A percentile compares a stretch with the other conserved stretches of the same genome.
phyloP scores from a whole-genome alignment of 2,797 vertebrate genomes.

The Hippoglossus hippoglossus region DNA sequence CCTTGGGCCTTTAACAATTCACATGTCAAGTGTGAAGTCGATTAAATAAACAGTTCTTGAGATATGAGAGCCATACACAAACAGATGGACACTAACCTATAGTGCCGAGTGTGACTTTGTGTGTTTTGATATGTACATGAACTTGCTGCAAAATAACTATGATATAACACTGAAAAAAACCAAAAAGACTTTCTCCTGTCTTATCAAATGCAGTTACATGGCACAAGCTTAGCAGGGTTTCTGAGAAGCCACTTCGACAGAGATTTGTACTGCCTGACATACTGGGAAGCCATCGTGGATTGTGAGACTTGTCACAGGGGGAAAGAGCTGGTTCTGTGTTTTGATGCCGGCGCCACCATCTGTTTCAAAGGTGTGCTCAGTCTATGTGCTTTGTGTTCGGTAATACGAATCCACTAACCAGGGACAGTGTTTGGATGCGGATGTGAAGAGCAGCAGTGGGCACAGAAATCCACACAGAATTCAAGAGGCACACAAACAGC shows the following conservation, averaged over 20 bases:
- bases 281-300: constrained; percentile 23
- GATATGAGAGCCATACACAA: no score
- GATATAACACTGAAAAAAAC: neutral
- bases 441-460: constrained; percentile 50
- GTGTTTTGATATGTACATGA: no score
- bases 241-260: neutral
- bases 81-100: no score
- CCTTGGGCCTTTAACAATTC: no score
- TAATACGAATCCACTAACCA: constrained; percentile 59
- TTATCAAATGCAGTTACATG: neutral
- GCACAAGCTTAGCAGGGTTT: neutral
- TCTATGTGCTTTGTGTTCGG: constrained; percentile 58
- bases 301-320: constrained; percentile 33
- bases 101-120: no score
- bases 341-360: constrained; percentile 59
- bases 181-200: neutral
- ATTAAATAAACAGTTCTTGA: no score
- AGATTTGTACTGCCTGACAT: constrained; percentile 7
- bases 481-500: constrained; percentile 48
- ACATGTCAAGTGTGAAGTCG: no score
- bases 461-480: constrained; percentile 50
- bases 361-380: constrained; percentile 57
- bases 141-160: neutral
- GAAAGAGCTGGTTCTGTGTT: constrained; percentile 21
- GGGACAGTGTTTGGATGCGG: constrained; percentile 59